Conservation (phyloP, 2,888 invertebrate species). For the Sussaba pulchella region DNA sequence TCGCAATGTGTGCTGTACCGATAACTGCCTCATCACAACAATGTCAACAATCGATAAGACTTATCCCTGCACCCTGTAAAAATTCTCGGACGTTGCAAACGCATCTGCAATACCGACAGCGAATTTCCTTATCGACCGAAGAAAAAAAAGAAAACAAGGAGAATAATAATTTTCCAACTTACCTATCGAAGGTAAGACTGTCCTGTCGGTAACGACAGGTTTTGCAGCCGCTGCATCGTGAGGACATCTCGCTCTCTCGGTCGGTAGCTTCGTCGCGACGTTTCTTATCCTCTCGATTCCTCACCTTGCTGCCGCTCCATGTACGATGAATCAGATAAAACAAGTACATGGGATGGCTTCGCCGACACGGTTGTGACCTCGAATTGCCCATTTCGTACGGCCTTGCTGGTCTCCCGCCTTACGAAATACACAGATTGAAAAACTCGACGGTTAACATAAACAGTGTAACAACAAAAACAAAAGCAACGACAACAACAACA, state of each 20-base stretch:
- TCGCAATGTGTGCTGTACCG: no score
- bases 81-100: no score
- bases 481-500: slow-evolving; percentile 9
- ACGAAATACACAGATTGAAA: not conserved
- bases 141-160: not conserved
- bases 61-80: no score
- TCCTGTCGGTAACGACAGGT: slow-evolving; percentile 80
- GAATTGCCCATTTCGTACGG: slow-evolving; percentile 77
- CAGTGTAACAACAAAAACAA: no score
- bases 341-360: slow-evolving; percentile 85
- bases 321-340: slow-evolving; percentile 89
- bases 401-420: slow-evolving; percentile 3
- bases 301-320: slow-evolving; percentile 87
- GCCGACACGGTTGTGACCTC: slow-evolving; percentile 77
- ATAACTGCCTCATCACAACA: no score
- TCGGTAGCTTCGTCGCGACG: slow-evolving; percentile 74
- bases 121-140: not conserved
- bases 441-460: no score
- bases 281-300: slow-evolving; percentile 63
- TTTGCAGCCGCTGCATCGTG: slow-evolving; percentile 79
- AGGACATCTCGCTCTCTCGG: slow-evolving; percentile 79
- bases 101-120: slow-evolving; percentile 39
- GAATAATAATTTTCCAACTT: slow-evolving; percentile 55
- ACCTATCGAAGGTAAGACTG: slow-evolving; percentile 81
- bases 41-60: no score